A percentile compares a stretch with the other conserved stretches of the same genome.
Evolutionary conservation across 37 sponge, comb jelly and placozoan genomes (phyloP).

Genomic region (Eunapius fragilis): DNA sequence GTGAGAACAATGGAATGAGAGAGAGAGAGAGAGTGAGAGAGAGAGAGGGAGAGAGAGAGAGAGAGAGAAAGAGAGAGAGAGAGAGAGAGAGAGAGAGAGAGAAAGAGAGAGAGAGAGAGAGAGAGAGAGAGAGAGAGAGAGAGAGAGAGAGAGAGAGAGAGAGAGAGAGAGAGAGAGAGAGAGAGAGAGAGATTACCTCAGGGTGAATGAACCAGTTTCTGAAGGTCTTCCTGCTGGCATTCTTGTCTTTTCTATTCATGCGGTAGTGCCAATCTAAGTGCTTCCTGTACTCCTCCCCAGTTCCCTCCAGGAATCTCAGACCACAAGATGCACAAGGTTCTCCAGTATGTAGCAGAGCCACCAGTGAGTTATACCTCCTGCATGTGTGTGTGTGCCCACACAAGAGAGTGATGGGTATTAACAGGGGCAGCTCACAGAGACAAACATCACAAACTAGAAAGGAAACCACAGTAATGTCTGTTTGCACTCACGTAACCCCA

Average conservation of each 20-base stretch:
- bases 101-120: conserved; percentile 16
- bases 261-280: conserved; percentile 98
- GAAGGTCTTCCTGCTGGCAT: conserved; percentile 16
- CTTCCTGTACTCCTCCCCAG: conserved; percentile 50
- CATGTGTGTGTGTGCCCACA: not conserved
- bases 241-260: conserved; percentile 65
- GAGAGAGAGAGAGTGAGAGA: too few relatives aligned
- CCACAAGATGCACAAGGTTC: conserved; percentile 93
- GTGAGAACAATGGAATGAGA: too few relatives aligned
- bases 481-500: not conserved
- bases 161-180: not conserved
- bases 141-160: conserved; percentile 8
- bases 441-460: too few relatives aligned
- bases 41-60: too few relatives aligned
- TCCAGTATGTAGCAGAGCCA: conserved; percentile 70
- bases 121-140: not conserved
- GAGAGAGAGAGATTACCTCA: conserved; percentile 45
- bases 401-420: not conserved
- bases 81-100: conserved; percentile 32
- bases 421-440: not conserved
- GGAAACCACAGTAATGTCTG: not conserved
- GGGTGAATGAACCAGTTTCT: conserved; percentile 81
- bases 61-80: conserved; percentile 47
- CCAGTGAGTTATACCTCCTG: conserved; percentile 52
- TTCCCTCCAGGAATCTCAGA: conserved; percentile 65